Evolutionary conservation across 2,888 invertebrate genomes (phyloP).

Genomic region (Tiliacea citrago): DNA sequence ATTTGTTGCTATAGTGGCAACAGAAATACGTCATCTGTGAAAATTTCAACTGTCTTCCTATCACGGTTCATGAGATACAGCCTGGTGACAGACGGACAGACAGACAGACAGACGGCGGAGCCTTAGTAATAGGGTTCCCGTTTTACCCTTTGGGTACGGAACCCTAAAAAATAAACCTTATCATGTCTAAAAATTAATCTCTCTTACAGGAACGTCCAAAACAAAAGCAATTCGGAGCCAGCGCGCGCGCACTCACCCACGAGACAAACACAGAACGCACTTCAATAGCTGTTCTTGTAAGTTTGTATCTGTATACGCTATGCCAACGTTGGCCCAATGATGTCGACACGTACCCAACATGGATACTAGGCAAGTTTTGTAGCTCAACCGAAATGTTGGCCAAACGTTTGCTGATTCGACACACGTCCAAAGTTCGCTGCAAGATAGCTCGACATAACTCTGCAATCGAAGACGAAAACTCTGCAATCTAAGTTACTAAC

Average conservation of each 20-base stretch:
- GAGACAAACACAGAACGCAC: slow-evolving; percentile 66
- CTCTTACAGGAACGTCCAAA: slow-evolving; percentile 76
- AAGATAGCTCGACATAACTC: slow-evolving; percentile 57
- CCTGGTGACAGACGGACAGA: too few relatives aligned
- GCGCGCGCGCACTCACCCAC: slow-evolving; percentile 82
- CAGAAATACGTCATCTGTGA: too few relatives aligned
- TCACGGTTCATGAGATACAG: too few relatives aligned
- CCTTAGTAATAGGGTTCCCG: too few relatives aligned
- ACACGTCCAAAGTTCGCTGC: slow-evolving; percentile 26
- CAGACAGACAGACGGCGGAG: too few relatives aligned
- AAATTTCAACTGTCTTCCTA: too few relatives aligned
- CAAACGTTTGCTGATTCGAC: slow-evolving; percentile 28
- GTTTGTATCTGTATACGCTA: slow-evolving; percentile 41
- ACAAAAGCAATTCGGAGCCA: slow-evolving; percentile 77
- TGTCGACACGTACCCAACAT: slow-evolving; percentile 31
- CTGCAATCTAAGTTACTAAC: slow-evolving; percentile 49
- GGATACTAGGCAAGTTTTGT: slow-evolving; percentile 11
- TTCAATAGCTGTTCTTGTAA: slow-evolving; percentile 55
- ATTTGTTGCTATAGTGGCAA: too few relatives aligned
- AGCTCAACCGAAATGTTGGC: slow-evolving; percentile 34
- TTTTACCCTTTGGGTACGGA: too few relatives aligned
- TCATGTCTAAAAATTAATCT: neutral
- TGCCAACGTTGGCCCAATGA: slow-evolving; percentile 45
- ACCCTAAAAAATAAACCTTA: too few relatives aligned
- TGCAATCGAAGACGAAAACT: slow-evolving; percentile 48